These are phyloP conservation scores for Pipistrellus pygmaeus DNA, from an alignment of 2,797 vertebrate species.

Conservation along the genomic window DNA sequence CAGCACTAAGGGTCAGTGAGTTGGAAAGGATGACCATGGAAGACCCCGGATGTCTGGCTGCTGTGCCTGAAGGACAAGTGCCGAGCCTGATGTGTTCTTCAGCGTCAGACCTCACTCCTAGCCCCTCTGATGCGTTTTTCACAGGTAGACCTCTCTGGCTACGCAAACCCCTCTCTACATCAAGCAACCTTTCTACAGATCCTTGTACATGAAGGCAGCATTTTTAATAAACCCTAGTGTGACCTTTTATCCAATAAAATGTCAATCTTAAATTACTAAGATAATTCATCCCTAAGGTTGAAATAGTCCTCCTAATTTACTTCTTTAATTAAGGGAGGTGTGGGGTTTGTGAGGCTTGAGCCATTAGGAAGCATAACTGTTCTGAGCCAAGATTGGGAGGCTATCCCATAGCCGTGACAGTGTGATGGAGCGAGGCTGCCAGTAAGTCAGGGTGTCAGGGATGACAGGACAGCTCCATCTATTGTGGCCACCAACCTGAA, in stretches of 20 bases:
- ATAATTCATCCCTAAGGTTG: conserved; percentile 78
- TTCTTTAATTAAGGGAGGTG: conserved; percentile 77
- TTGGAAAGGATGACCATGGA: not conserved
- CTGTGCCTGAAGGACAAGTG: not conserved
- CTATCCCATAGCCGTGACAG: conserved; percentile 68
- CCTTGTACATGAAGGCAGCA: not conserved
- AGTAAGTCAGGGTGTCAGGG: conserved; percentile 28
- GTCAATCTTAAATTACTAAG: conserved; percentile 79
- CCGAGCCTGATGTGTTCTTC: not conserved
- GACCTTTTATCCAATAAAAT: conserved; percentile 65
- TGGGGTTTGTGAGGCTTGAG: conserved; percentile 72
- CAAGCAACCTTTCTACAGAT: not conserved
- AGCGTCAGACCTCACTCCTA: not conserved
- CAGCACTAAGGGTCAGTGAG: not conserved
- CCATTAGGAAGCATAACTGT: conserved; percentile 77
- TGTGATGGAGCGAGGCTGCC: conserved; percentile 63
- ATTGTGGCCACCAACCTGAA: conserved; percentile 38
- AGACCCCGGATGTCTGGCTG: not conserved
- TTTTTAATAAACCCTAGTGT: conserved; percentile 57
- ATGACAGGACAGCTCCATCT: not conserved
- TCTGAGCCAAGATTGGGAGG: conserved; percentile 73
- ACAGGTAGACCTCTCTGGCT: not conserved
- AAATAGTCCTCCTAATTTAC: conserved; percentile 80
- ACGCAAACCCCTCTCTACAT: not conserved
- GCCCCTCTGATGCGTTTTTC: not conserved